Evolutionary conservation across 2,113 vertebrate species (phyloP), one percentile per base, ranked within the genome.

Genomic region (Hydropotes inermis): DNA sequence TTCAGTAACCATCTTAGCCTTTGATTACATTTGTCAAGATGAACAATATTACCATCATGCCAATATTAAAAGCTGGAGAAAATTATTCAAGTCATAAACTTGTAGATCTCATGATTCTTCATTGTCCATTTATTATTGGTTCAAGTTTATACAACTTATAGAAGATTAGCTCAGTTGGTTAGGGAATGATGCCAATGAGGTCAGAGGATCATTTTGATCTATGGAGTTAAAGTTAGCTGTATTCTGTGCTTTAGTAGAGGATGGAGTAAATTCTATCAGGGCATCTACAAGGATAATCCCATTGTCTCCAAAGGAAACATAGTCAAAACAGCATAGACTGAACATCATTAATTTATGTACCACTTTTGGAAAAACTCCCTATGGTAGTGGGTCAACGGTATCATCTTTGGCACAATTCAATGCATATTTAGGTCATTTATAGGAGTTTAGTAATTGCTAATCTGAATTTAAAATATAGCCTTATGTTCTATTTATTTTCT

Each of bases 391-490:
- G 25, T 36, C 25, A 55, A 30, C 84, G 36, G 27, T 33, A 79
- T 28, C 11, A 57, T 33, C 47, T 87, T 89, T 28, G 83, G 60
- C 7, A 60, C 16, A 4, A 83, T 64, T 85, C 45, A 97, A 39
- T 70, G 43, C 2, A 76, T 19, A 70, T 70, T 55, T 89, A 64
- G 57, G 5, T 47, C n/a, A 81, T 87, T 54, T 39, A 28, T 19
- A 86, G 30, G 25, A 57, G 9, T 7, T 52, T 19, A 95, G 11
- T 28, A 88, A 43, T n/a, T 92, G 30, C 6, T 43, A 78, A 87
- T 60, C 16, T 92, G 30, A 95, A 96, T 94, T 96, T 92, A 81
- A 95, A 96, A 85, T 94, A 28, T 33, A 87, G n/a, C 21, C 43
- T 84, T 84, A 45, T 86, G 50, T 52, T 74, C 52, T 82, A 21